These are phyloP conservation scores for Leptobrachium leishanense DNA, from an alignment of 2,113 vertebrate genomes.

Conservation along the genomic window DNA sequence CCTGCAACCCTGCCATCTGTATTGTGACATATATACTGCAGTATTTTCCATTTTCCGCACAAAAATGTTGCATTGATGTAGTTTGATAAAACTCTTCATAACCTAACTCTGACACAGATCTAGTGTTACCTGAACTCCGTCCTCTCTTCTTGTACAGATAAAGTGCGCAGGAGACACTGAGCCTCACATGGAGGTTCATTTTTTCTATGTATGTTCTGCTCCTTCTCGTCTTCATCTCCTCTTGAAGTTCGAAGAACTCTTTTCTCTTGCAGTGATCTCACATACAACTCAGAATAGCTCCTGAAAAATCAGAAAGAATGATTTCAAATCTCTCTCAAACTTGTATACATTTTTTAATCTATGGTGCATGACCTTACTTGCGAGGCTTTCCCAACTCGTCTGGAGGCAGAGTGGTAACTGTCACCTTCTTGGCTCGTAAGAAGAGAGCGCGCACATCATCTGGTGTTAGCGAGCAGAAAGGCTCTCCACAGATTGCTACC, in stretches of 20 bases:
- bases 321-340: not conserved
- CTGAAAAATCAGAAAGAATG: conserved; percentile 54
- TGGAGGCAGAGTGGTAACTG: conserved; percentile 85
- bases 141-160: conserved; percentile 69
- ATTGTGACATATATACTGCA: no score
- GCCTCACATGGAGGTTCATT: conserved; percentile 54
- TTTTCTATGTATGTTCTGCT: conserved; percentile 5
- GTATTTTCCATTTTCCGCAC: no score
- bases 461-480: conserved; percentile 71
- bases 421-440: conserved; percentile 79
- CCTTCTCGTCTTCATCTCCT: conserved; percentile 50
- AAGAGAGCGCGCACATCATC: conserved; percentile 73
- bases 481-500: conserved; percentile 78
- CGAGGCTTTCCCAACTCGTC: conserved; percentile 86
- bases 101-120: not conserved
- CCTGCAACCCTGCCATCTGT: no score
- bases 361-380: conserved; percentile 67
- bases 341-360: not conserved
- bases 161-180: conserved; percentile 67
- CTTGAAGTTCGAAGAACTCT: conserved; percentile 51
- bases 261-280: conserved; percentile 81
- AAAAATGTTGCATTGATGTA: no score
- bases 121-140: conserved; percentile 42
- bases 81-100: no score
- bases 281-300: conserved; percentile 88